Evolutionary conservation across 1,140 invertebrate genomes (phyloP).

Genomic region (Sarcophaga bullata): DNA sequence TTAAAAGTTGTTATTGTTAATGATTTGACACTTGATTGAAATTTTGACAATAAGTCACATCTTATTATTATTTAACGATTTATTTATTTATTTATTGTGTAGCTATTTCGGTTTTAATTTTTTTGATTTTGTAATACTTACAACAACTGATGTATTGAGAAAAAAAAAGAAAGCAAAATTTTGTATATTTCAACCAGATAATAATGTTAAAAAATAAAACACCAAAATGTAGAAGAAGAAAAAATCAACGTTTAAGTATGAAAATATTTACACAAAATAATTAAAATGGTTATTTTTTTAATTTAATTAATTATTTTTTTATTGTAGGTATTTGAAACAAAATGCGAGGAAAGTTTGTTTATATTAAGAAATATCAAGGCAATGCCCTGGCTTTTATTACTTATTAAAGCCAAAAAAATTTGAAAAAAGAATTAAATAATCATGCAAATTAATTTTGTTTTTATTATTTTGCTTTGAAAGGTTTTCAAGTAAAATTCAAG

Average conservation of each 20-base stretch:
- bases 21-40: not conserved
- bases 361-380: not conserved
- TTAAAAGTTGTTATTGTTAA: not conserved
- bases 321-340: not conserved
- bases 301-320: not conserved
- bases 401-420: not conserved
- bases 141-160: no score
- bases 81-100: no score
- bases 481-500: no score
- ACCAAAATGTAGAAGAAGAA: not conserved
- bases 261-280: not conserved
- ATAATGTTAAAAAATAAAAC: not conserved
- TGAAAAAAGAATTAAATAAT: not conserved
- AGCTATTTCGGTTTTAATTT: not conserved
- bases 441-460: no score
- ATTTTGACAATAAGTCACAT: constrained; percentile 7
- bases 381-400: not conserved
- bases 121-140: no score
- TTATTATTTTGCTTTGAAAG: no score
- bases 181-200: not conserved
- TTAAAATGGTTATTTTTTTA: not conserved
- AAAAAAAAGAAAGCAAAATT: constrained; percentile 6
- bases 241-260: not conserved
- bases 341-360: not conserved
- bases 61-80: not conserved